These are phyloP conservation scores for Raja brachyura DNA, from an alignment of 2,113 vertebrate genomes.

Conservation along the genomic window DNA sequence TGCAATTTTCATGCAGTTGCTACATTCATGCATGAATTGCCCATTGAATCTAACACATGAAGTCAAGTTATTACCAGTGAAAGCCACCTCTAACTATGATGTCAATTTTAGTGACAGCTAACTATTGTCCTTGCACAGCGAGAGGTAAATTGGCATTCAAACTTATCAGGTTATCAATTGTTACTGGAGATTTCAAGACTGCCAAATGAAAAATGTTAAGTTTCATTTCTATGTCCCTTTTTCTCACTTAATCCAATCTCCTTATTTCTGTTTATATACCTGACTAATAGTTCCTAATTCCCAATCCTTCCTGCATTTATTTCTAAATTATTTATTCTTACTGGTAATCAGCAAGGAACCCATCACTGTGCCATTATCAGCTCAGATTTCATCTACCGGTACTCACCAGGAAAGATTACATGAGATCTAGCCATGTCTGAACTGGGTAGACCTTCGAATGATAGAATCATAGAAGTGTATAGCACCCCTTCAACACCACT, in stretches of 20 bases:
- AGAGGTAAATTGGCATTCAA: not conserved
- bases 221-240: not conserved
- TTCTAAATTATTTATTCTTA: too few relatives aligned
- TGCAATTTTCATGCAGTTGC: not conserved
- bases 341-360: too few relatives aligned
- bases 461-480: too few relatives aligned
- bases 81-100: not conserved
- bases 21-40: not conserved
- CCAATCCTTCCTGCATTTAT: too few relatives aligned
- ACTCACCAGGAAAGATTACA: too few relatives aligned
- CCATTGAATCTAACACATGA: not conserved
- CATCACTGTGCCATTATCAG: too few relatives aligned
- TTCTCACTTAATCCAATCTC: not conserved
- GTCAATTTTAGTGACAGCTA: not conserved
- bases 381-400: too few relatives aligned
- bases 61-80: not conserved
- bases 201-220: not conserved
- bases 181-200: not conserved
- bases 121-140: not conserved
- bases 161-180: not conserved
- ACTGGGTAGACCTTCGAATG: too few relatives aligned
- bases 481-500: too few relatives aligned
- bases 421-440: too few relatives aligned
- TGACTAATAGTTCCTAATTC: too few relatives aligned
- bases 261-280: too few relatives aligned